Conservation (phyloP, 2,888 invertebrate species). For the Heliconius erato region DNA sequence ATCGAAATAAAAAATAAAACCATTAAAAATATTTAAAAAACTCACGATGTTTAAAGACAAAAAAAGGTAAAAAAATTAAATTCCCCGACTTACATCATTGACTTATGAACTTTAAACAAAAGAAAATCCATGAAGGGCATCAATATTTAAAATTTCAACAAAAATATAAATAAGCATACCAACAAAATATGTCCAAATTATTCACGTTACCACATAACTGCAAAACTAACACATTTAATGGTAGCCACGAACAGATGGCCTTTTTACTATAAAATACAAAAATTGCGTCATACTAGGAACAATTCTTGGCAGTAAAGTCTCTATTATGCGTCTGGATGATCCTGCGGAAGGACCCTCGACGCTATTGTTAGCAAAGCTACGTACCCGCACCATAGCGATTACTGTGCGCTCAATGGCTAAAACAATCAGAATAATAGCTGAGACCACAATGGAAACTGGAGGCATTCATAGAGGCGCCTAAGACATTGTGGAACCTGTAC, state of each 20-base stretch:
- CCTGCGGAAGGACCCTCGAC: slow-evolving; percentile 40
- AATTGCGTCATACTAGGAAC: slow-evolving; percentile 26
- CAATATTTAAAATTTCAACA: no score
- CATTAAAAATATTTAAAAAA: no score
- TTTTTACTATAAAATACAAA: slow-evolving; percentile 2
- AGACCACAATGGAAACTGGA: slow-evolving; percentile 24
- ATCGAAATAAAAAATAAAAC: no score
- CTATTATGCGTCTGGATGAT: slow-evolving; percentile 39
- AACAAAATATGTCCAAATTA: no score
- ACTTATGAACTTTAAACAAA: no score
- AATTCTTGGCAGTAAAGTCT: slow-evolving; percentile 34
- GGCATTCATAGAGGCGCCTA: slow-evolving; percentile 28
- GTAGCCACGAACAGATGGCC: neutral
- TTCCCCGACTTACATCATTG: no score
- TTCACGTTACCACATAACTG: no score
- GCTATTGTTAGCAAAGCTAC: slow-evolving; percentile 40
- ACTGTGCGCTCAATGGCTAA: slow-evolving; percentile 36
- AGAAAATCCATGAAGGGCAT: no score
- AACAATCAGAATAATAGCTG: slow-evolving; percentile 39
- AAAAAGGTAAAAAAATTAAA: no score
- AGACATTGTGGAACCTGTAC: slow-evolving; percentile 24
- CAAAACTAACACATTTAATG: no score
- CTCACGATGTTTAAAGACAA: no score
- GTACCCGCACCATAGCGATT: slow-evolving; percentile 32
- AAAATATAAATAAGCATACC: no score